Conservation (phyloP, 2,888 invertebrate species). For the Tipula confusa region DNA sequence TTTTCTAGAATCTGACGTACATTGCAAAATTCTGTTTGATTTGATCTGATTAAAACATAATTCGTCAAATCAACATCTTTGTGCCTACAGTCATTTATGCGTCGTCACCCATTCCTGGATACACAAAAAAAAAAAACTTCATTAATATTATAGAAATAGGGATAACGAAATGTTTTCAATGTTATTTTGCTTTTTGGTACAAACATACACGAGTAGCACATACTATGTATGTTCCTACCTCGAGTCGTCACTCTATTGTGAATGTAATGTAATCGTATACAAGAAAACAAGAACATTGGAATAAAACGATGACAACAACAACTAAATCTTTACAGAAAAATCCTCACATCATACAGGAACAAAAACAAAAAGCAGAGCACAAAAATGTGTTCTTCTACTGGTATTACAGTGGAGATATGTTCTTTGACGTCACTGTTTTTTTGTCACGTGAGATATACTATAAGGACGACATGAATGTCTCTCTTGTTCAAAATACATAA, state of each 20-base stretch:
- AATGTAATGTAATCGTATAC: neutral
- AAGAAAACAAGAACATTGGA: neutral
- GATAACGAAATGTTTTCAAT: neutral
- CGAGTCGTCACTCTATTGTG: neutral
- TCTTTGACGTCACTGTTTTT: neutral
- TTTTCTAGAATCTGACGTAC: neutral
- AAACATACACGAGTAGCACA: neutral
- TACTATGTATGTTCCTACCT: neutral
- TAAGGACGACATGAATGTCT: neutral
- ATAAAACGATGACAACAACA: neutral
- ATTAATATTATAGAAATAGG: neutral
- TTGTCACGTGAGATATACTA: neutral
- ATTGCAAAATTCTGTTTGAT: neutral
- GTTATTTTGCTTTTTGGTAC: neutral
- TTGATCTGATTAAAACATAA: neutral
- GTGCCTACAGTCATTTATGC: neutral
- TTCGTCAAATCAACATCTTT: neutral
- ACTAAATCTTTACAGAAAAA: neutral
- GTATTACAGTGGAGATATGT: neutral
- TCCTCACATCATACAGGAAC: neutral
- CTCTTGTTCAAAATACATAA: neutral
- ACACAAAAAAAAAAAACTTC: neutral
- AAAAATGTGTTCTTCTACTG: neutral
- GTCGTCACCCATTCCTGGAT: neutral
- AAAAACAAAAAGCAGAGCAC: neutral